These are phyloP conservation scores for Brachypalpus laphriformis DNA, from an alignment of 2,888 invertebrate species.

Conservation along the genomic window DNA sequence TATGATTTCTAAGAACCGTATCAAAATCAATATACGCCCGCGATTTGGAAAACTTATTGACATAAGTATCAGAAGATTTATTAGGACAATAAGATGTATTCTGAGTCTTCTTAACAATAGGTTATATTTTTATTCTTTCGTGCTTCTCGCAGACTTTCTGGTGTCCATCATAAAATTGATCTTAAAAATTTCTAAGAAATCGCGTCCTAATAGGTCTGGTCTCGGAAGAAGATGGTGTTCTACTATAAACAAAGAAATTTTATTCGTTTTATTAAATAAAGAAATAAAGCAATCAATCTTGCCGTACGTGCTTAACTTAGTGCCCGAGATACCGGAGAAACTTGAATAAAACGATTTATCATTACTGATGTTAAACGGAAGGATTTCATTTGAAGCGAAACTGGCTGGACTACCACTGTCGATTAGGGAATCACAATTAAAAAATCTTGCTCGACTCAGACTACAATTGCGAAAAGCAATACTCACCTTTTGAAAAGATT, in stretches of 20 bases:
- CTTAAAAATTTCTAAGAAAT: neutral
- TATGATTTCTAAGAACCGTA: too few species aligned
- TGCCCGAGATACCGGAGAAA: neutral
- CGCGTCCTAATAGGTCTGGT: neutral
- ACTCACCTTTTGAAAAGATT: neutral
- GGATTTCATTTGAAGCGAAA: neutral
- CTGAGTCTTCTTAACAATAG: neutral
- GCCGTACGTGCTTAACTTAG: neutral
- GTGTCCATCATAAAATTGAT: neutral
- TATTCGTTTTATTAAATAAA: neutral
- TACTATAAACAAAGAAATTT: slow-evolving; percentile 9
- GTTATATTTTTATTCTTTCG: neutral
- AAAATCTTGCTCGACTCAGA: neutral
- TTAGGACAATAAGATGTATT: too few species aligned
- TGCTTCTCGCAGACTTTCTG: neutral
- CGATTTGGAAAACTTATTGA: too few species aligned
- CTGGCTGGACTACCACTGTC: slow-evolving; percentile 27
- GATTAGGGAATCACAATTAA: slow-evolving; percentile 17
- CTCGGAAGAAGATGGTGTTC: neutral
- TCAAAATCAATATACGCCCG: too few species aligned
- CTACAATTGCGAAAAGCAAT: neutral
- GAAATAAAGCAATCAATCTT: neutral
- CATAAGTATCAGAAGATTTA: too few species aligned
- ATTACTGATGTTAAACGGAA: neutral
- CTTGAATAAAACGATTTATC: neutral